Conservation (phyloP, 2,797 vertebrate species). For the Dryobates pubescens region DNA sequence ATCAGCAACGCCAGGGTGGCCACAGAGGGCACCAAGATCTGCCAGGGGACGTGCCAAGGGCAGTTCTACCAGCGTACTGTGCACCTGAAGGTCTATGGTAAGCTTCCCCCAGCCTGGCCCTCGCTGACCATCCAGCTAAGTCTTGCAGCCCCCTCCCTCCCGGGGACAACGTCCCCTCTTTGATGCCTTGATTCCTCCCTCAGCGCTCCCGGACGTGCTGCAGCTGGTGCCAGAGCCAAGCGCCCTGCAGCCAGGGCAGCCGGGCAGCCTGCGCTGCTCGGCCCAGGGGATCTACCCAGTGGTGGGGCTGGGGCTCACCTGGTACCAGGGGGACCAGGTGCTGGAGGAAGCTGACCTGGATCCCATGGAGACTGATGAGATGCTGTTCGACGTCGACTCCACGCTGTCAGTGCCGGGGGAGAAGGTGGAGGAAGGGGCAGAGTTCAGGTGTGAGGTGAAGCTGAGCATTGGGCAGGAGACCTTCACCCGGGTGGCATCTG, state of each 20-base stretch:
- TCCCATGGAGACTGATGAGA: neutral
- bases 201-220: constrained; percentile 76
- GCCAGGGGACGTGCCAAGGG: constrained; percentile 59
- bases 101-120: neutral
- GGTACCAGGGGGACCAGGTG: constrained; percentile 32
- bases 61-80: neutral
- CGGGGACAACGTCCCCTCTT: neutral
- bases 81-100: constrained; percentile 67
- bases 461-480: neutral
- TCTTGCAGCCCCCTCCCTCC: neutral
- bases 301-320: neutral
- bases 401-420: neutral
- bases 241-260: neutral
- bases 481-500: neutral
- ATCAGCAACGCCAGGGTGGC: constrained; percentile 13
- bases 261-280: constrained; percentile 25
- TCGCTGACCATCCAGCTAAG: accelerated
- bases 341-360: neutral
- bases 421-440: neutral
- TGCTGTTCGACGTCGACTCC: constrained; percentile 27
- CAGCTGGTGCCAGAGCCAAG: constrained; percentile 13
- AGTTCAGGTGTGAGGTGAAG: constrained; percentile 60
- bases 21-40: constrained; percentile 45
- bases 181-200: accelerated
- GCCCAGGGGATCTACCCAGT: neutral